These are phyloP conservation scores for Lophius piscatorius DNA, from an alignment of 2,113 vertebrate genomes.

Conservation along the genomic window DNA sequence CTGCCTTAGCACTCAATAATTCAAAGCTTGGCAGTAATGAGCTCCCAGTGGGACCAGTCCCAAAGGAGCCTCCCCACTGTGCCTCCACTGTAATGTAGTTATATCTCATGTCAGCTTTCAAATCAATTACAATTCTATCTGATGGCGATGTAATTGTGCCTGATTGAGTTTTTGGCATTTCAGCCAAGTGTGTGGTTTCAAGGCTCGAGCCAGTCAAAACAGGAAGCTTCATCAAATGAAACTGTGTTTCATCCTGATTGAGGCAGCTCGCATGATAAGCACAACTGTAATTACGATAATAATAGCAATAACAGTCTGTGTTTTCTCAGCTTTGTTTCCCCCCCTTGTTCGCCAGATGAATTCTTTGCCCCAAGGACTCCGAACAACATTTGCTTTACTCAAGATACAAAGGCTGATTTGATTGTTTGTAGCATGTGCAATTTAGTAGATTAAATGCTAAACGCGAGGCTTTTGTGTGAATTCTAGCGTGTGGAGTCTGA, in stretches of 20 bases:
- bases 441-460: constrained; percentile 63
- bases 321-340: constrained; percentile 74
- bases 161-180: constrained; percentile 81
- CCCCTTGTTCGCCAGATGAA: constrained; percentile 61
- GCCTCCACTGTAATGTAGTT: constrained; percentile 78
- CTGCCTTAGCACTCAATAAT: constrained; percentile 75
- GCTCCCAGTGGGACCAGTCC: constrained; percentile 76
- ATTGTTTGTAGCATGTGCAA: constrained; percentile 65
- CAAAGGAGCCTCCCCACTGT: constrained; percentile 67
- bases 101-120: constrained; percentile 84
- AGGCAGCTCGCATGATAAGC: constrained; percentile 69
- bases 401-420: constrained; percentile 61
- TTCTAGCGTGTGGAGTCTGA: constrained; percentile 17
- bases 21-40: constrained; percentile 80
- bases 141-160: constrained; percentile 80
- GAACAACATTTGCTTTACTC: constrained; percentile 59
- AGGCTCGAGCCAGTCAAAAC: constrained; percentile 76
- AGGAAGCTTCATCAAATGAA: constrained; percentile 80
- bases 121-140: constrained; percentile 85
- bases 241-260: constrained; percentile 75
- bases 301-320: constrained; percentile 74
- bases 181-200: constrained; percentile 70
- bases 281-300: constrained; percentile 71
- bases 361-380: constrained; percentile 61
- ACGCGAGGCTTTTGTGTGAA: constrained; percentile 30